Evolutionary conservation across 1,140 invertebrate genomes (phyloP).

Genomic region (Drosophila novamexicana): DNA sequence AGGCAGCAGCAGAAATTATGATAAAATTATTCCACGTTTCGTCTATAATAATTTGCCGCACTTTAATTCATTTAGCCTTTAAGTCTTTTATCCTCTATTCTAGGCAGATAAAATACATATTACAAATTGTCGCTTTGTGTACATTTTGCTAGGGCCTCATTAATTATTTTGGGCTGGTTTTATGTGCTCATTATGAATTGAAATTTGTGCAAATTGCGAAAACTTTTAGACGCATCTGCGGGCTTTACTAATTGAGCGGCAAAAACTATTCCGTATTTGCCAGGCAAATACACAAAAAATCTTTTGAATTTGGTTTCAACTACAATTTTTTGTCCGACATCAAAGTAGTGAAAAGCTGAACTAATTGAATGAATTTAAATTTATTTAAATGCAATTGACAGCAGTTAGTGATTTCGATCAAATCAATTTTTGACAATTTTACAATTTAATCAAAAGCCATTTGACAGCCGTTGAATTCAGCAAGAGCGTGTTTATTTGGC

Average conservation of each 20-base stretch:
- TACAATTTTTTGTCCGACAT: neutral
- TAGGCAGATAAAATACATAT: neutral
- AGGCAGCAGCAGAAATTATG: slow-evolving; percentile 16
- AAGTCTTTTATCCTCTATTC: slow-evolving; percentile 36
- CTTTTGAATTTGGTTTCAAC: slow-evolving; percentile 1
- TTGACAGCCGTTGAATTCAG: neutral
- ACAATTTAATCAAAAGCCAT: no score
- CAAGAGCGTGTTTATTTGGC: neutral
- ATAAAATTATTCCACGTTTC: neutral
- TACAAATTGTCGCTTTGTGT: slow-evolving; percentile 39
- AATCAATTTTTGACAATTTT: no score
- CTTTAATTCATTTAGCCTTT: slow-evolving; percentile 34
- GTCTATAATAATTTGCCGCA: slow-evolving; percentile 38
- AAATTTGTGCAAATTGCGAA: slow-evolving; percentile 25
- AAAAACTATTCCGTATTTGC: slow-evolving; percentile 2
- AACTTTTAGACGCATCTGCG: slow-evolving; percentile 17
- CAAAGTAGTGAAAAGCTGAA: no score
- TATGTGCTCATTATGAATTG: slow-evolving; percentile 43
- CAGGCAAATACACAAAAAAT: slow-evolving; percentile 10
- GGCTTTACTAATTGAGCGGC: slow-evolving; percentile 35
- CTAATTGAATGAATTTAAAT: no score
- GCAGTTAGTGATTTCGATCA: no score
- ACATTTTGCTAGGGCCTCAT: slow-evolving; percentile 25
- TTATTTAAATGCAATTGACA: no score
- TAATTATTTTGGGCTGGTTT: slow-evolving; percentile 29